phyloP scores from a whole-genome alignment of 1,140 invertebrate genomes.

The Rhyzopertha dominica region DNA sequence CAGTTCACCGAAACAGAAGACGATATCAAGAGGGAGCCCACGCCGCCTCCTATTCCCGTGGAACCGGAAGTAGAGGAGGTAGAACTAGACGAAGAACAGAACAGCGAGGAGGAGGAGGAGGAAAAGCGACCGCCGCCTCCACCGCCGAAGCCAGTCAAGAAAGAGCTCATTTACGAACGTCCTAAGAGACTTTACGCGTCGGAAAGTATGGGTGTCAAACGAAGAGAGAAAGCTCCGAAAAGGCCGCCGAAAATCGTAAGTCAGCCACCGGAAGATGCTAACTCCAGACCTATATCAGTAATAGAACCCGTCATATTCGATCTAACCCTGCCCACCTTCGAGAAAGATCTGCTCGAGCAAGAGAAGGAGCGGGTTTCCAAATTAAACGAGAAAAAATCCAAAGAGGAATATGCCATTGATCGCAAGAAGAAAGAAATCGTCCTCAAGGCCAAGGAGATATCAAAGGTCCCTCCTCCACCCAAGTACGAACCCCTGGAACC shows the following conservation, averaged over 20 bases:
- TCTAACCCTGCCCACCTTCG: slow-evolving; percentile 32
- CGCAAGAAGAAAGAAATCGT: slow-evolving; percentile 36
- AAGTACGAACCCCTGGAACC: slow-evolving; percentile 39
- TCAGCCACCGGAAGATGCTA: not conserved
- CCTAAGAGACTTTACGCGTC: slow-evolving; percentile 37
- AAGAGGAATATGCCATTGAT: slow-evolving; percentile 35
- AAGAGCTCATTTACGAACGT: slow-evolving; percentile 38
- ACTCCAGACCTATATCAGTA: not conserved
- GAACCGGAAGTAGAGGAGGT: slow-evolving; percentile 29
- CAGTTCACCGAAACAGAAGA: slow-evolving; percentile 42
- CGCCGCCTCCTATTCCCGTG: slow-evolving; percentile 11
- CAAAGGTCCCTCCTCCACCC: slow-evolving; percentile 21
- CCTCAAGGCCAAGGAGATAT: slow-evolving; percentile 28
- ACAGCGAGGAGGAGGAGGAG: slow-evolving; percentile 33
- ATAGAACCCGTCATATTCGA: slow-evolving; percentile 28
- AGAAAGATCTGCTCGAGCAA: slow-evolving; percentile 37
- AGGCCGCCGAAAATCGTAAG: slow-evolving; percentile 14
- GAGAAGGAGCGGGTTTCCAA: slow-evolving; percentile 38
- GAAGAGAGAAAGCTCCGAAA: slow-evolving; percentile 29
- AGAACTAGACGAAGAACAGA: slow-evolving; percentile 37
- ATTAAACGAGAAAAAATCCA: slow-evolving; percentile 36
- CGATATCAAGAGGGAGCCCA: slow-evolving; percentile 25
- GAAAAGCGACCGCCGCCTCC: slow-evolving; percentile 20
- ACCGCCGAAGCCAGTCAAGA: slow-evolving; percentile 34
- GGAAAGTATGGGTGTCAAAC: slow-evolving; percentile 37